Base-by-base conservation (phyloP, 2,113 vertebrate species). In the Connochaetes taurinus region DNA sequence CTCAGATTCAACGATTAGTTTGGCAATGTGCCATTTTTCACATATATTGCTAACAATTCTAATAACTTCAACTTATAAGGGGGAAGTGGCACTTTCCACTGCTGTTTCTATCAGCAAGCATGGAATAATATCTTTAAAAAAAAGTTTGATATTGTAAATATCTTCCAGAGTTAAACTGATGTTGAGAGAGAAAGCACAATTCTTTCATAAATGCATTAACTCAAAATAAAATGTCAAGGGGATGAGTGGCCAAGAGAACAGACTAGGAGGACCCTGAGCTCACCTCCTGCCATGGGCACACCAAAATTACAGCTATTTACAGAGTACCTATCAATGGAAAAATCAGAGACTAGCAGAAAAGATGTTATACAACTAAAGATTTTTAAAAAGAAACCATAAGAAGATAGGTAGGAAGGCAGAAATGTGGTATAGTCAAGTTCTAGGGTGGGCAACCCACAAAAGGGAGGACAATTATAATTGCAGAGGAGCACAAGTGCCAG, bases 81-180 rank as follows among this genome's bases (percentile, higher is more conserved):
- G 36, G 29, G 31, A 85, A 15, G 23, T 9, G 58, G 45, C 7
- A 40, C 12, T 89, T 87, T 52, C 45, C 52, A 64, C 4, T 57
- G n/a, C 25, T 81, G 67, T 95, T 93, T 91, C 95, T 85, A 15
- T 80, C 7, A 29, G 31, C 36, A 58, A 71, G 43, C 31, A 57
- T 43, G 31, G 36, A 92, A 84, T 92, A n/a, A 60, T 23, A 58
- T 76, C 76, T 97, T 84, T 19, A 3, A 33, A 36, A 81, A 84
- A 85, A 95, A 60, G 90, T 96, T 91, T 8, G 21, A 43, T 91
- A n/a, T 60, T 90, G 19, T 60, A 94, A 96, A 47, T 94, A 86
- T 96, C n/a, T 67, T 71, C 52, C 87, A 87, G 47, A 86, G 47
- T 64, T 36, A 92, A 88, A 96, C 74, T 76, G n/a, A 23, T n/a